Base-by-base conservation (phyloP, 1,140 invertebrate genomes). In the Eueides isabella region DNA sequence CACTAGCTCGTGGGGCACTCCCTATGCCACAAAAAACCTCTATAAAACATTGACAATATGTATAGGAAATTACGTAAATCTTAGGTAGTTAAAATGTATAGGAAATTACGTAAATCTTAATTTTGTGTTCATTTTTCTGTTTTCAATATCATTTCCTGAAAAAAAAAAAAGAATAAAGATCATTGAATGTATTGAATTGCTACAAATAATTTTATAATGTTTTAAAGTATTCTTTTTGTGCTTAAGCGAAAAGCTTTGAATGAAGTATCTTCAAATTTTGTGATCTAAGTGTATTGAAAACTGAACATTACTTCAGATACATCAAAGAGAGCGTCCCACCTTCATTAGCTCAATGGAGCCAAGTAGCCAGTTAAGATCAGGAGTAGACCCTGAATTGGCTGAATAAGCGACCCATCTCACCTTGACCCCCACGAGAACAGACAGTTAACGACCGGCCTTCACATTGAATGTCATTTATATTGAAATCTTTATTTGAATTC, bases 371-470 rank as follows among this genome's bases (percentile, higher is more conserved):
- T 69, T 55, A 67, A 67, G 30, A 55, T 33, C 67, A 26, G 48
- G 67, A 69, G 30, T 44, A 35, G 62, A 70, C 76, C 66, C 72
- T 65, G 67, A 77, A 71, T 77, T 71, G 72, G 26, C 75, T 68
- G 67, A 61, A 62, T 41, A 35, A 35, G 71, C 61, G 44, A 72
- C 67, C 48, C 67, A 69, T 41, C 31, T 61, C 67, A 69, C 79
- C 78, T 80, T 80, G 76, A 80, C 79, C 79, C 30, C 63, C n/a
- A 16, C 67, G 76, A 72, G 70, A 75, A 65, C 76, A 80, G 79
- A 80, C 79, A 74, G 79, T 61, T 30, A 80, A 80, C 79, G 79
- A 73, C 79, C 79, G 79, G 70, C 79, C 79, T 80, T 80, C 70
- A 75, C 73, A 78, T 75, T 65, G 69, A 74, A 72, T 77, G 75